A percentile compares a stretch with the other conserved stretches of the same genome.
Conservation (phyloP, 2,797 vertebrate genomes). For the Cynodonichthys magdalenae region DNA sequence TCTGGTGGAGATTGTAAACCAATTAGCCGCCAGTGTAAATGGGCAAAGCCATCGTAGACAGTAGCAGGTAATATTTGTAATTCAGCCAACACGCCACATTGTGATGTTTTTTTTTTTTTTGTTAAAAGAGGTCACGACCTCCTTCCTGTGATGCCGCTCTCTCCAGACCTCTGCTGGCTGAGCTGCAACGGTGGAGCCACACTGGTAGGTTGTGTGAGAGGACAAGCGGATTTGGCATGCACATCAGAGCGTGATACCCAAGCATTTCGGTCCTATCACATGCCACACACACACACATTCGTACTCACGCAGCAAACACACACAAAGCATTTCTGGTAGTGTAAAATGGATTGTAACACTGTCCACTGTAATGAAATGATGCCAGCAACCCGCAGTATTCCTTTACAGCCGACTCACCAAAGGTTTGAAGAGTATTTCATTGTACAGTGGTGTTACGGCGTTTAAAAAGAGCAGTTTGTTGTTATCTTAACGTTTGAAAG, state of each 20-base stretch:
- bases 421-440: slow-evolving; percentile 45
- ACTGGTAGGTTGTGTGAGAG: slow-evolving; percentile 74
- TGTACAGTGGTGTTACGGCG: slow-evolving; percentile 31
- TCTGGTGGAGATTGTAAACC: slow-evolving; percentile 5
- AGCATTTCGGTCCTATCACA: slow-evolving; percentile 77
- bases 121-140: slow-evolving; percentile 59
- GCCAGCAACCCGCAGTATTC: slow-evolving; percentile 63
- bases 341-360: slow-evolving; percentile 77
- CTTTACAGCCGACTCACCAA: slow-evolving; percentile 48
- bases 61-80: slow-evolving; percentile 44
- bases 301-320: slow-evolving; percentile 36
- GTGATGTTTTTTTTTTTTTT: slow-evolving; percentile 29
- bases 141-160: slow-evolving; percentile 50
- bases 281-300: slow-evolving; percentile 64
- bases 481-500: slow-evolving; percentile 12
- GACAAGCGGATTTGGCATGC: slow-evolving; percentile 81
- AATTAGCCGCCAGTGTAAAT: slow-evolving; percentile 8
- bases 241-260: slow-evolving; percentile 80
- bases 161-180: slow-evolving; percentile 59
- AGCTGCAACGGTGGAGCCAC: slow-evolving; percentile 62
- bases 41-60: slow-evolving; percentile 22
- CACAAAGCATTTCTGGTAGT: slow-evolving; percentile 62
- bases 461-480: slow-evolving; percentile 12
- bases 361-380: slow-evolving; percentile 76
- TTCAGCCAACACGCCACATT: slow-evolving; percentile 45